Evolutionary conservation across 2,797 vertebrate species (phyloP).

Genomic region (Pipistrellus pygmaeus): DNA sequence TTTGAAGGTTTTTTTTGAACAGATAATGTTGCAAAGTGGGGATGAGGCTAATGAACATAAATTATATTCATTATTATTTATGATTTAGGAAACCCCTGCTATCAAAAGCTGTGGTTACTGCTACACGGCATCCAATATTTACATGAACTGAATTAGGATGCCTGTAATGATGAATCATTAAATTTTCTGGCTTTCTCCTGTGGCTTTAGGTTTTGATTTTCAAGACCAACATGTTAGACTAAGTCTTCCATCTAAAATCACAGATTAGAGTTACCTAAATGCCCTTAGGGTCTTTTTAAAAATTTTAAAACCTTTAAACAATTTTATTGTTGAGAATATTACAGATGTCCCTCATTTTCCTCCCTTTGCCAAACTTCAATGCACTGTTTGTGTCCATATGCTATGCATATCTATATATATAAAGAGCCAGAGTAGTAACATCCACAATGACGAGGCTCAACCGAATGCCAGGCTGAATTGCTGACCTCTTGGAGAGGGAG

Average conservation of each 20-base stretch:
- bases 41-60: conserved; percentile 45
- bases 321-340: neutral
- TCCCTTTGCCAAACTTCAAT: neutral
- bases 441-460: too few species aligned
- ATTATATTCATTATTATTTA: neutral
- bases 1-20: conserved; percentile 1
- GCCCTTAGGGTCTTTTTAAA: too few species aligned
- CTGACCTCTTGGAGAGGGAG: too few species aligned
- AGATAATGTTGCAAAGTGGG: neutral
- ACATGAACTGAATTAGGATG: neutral
- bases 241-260: neutral
- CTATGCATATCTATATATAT: neutral
- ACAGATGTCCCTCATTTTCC: neutral
- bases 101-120: conserved; percentile 16
- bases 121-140: neutral
- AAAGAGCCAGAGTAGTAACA: too few species aligned
- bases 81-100: neutral
- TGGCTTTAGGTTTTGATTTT: neutral
- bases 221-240: neutral
- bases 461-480: too few species aligned
- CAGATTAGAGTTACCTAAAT: neutral
- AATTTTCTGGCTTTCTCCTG: neutral
- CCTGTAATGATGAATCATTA: neutral
- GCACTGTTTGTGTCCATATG: neutral
- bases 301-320: too few species aligned